Percentiles rank a stretch among this genome's conserved stretches.
Evolutionary conservation across 2,797 vertebrate genomes (phyloP).

Genomic region (Lateolabrax maculatus): DNA sequence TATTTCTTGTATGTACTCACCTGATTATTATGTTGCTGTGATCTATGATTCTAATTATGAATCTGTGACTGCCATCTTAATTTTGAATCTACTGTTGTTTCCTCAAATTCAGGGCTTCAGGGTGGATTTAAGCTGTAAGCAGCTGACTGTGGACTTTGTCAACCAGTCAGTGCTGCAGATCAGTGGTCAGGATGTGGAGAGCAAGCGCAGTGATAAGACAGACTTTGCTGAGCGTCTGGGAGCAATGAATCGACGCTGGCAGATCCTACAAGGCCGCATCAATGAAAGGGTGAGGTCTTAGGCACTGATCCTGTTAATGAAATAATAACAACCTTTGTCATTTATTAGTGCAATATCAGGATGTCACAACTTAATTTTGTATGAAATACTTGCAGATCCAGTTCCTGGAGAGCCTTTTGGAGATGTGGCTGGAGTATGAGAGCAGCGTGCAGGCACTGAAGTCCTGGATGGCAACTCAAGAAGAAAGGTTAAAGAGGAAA

Average conservation of each 20-base stretch:
- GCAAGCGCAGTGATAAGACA: slow-evolving; percentile 96
- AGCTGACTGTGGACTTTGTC: slow-evolving; percentile 97
- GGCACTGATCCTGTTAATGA: background rate
- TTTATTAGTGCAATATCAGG: background rate
- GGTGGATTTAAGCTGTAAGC: slow-evolving; percentile 96
- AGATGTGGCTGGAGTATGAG: slow-evolving; percentile 96
- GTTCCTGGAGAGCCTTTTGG: slow-evolving; percentile 90
- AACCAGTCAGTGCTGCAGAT: slow-evolving; percentile 97
- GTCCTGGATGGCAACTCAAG: slow-evolving; percentile 92
- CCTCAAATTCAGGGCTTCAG: slow-evolving; percentile 89
- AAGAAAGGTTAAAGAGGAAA: slow-evolving; percentile 90
- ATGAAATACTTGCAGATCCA: slow-evolving; percentile 87
- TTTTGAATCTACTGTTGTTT: background rate
- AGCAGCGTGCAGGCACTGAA: slow-evolving; percentile 90
- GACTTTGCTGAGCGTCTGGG: slow-evolving; percentile 97
- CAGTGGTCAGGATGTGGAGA: slow-evolving; percentile 94
- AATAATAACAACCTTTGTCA: background rate
- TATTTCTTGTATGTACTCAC: background rate
- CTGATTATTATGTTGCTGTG: background rate
- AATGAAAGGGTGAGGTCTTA: slow-evolving; percentile 88
- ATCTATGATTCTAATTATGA: background rate
- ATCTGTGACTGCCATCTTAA: background rate
- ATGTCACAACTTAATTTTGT: slow-evolving; percentile 2
- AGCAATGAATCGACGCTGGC: slow-evolving; percentile 97
- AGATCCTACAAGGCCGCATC: slow-evolving; percentile 93